A percentile compares a stretch with the other conserved stretches of the same genome.
phyloP scores from a whole-genome alignment of 1,140 invertebrate genomes.

The Drosophila kurseongensis region DNA sequence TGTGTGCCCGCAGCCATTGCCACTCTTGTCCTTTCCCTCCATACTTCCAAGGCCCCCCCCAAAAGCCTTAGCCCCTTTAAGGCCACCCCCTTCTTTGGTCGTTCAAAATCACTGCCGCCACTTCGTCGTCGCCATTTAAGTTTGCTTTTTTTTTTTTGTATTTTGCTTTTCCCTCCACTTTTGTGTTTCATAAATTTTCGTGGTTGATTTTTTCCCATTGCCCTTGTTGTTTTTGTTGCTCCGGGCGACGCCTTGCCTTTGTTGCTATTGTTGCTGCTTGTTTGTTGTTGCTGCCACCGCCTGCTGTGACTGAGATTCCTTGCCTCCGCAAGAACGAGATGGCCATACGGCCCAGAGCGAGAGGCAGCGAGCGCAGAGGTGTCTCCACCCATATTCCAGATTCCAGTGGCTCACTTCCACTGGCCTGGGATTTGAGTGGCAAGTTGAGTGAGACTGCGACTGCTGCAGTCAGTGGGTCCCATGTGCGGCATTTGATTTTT shows the following conservation, averaged over 20 bases:
- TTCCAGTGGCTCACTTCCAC: constrained; percentile 68
- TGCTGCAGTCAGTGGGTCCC: constrained; percentile 14
- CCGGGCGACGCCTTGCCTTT: constrained; percentile 60
- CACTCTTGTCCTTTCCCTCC: constrained; percentile 45
- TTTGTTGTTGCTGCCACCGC: constrained; percentile 27
- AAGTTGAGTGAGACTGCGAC: constrained; percentile 62
- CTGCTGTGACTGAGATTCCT: constrained; percentile 64
- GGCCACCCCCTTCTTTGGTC: constrained; percentile 9
- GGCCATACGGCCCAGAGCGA: constrained; percentile 16
- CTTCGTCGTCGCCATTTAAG: constrained; percentile 69
- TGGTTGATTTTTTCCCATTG: constrained; percentile 63
- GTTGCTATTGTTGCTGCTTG: constrained; percentile 16
- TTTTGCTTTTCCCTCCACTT: constrained; percentile 55
- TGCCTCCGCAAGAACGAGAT: constrained; percentile 18
- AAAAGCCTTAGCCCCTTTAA: constrained; percentile 2
- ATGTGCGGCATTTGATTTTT: constrained; percentile 17
- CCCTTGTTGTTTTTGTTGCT: constrained; percentile 52
- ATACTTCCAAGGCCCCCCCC: constrained; percentile 33
- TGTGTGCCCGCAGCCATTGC: constrained; percentile 68
- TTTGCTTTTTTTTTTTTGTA: constrained; percentile 23
- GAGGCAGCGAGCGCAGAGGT: constrained; percentile 31
- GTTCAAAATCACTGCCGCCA: constrained; percentile 64
- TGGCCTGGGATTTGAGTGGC: constrained; percentile 53
- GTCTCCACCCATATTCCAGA: constrained; percentile 80
- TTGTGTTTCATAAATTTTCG: constrained; percentile 78